These are phyloP conservation scores for Manis javanica DNA, from an alignment of 2,797 vertebrate species.

Conservation along the genomic window DNA sequence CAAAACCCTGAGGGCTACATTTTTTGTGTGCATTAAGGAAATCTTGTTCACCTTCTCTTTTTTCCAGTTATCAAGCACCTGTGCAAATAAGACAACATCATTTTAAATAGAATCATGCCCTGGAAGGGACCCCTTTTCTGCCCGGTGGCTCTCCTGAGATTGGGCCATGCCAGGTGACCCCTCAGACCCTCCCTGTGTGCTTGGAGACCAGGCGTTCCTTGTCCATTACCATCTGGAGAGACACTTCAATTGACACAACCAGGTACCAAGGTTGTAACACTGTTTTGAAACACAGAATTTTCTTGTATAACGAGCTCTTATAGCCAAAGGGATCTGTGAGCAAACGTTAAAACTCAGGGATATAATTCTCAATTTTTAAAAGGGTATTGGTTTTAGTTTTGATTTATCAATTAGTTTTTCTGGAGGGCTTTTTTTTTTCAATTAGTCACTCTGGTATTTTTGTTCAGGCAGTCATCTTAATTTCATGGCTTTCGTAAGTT, in stretches of 20 bases:
- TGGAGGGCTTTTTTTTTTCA: not conserved
- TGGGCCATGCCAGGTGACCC: not conserved
- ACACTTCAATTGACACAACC: not conserved
- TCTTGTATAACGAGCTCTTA: not conserved
- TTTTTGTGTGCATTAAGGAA: not conserved
- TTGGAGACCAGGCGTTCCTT: not conserved
- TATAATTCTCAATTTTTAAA: not conserved
- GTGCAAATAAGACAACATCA: not conserved
- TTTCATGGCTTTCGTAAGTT: constrained; percentile 70
- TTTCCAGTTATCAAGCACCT: not conserved
- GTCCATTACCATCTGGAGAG: not conserved
- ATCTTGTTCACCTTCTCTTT: not conserved
- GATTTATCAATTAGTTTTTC: not conserved
- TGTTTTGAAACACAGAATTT: not conserved
- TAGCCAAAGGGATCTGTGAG: not conserved
- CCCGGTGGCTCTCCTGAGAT: not conserved
- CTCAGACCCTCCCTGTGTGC: not conserved
- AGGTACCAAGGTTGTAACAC: too few relatives aligned
- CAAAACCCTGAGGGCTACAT: not conserved
- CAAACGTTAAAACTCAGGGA: not conserved
- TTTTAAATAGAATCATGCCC: not conserved
- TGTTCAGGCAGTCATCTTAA: constrained; percentile 32
- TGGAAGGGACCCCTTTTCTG: not conserved
- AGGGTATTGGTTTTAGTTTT: constrained; percentile 40
- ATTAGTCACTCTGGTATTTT: constrained; percentile 33